Evolutionary conservation across 2,888 invertebrate genomes (phyloP).

Genomic region (Spilarctia lutea): DNA sequence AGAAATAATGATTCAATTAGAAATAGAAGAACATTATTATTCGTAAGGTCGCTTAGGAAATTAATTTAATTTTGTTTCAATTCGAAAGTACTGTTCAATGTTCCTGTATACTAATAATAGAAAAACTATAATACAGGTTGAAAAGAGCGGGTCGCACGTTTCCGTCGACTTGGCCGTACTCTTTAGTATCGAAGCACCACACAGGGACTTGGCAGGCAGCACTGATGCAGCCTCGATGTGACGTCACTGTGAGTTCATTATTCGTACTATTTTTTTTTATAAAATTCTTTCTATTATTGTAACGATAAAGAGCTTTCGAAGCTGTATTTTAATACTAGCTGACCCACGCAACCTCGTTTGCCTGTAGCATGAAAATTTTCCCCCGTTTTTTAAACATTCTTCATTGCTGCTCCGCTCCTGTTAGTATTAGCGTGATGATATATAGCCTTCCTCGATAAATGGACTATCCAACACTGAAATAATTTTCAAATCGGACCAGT

Average conservation of each 20-base stretch:
- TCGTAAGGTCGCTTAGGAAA: neutral
- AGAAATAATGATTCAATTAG: neutral
- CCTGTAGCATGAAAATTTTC: no score
- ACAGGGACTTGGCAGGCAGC: slow-evolving; percentile 66
- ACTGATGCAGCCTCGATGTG: slow-evolving; percentile 71
- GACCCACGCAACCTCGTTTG: no score
- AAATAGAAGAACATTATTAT: neutral
- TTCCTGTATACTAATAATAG: neutral
- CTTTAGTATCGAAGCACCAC: slow-evolving; percentile 71
- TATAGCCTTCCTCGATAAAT: no score
- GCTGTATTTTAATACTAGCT: no score
- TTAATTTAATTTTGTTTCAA: neutral
- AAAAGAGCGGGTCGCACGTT: slow-evolving; percentile 50
- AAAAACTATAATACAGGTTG: slow-evolving; percentile 57
- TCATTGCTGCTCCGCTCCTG: no score
- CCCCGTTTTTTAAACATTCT: no score
- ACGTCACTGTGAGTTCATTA: slow-evolving; percentile 69
- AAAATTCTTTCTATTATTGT: neutral
- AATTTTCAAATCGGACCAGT: no score
- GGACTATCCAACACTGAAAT: no score
- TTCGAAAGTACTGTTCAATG: neutral
- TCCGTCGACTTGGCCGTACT: slow-evolving; percentile 71
- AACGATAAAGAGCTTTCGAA: no score
- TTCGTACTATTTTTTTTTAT: neutral
- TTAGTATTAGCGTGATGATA: no score